Evolutionary conservation across 1,140 invertebrate genomes (phyloP).

Genomic region (Geopemphigus sp.): DNA sequence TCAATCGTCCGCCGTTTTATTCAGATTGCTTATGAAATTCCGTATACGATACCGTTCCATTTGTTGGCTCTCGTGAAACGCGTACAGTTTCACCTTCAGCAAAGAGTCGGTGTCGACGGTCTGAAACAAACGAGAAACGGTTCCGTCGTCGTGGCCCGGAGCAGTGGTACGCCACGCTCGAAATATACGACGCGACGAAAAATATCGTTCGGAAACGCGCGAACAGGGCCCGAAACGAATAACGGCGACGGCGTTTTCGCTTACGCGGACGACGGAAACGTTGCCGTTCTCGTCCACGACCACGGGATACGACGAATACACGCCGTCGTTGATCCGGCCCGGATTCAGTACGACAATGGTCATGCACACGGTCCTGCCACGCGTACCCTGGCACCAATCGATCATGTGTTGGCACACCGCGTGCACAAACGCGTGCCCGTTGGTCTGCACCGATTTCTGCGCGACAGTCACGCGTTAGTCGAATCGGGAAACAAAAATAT

Average conservation of each 20-base stretch:
- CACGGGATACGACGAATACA: conserved; percentile 15
- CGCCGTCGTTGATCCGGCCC: background rate
- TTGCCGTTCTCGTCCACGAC: background rate
- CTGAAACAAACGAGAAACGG: background rate
- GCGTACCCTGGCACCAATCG: background rate
- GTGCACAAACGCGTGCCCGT: background rate
- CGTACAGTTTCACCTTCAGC: background rate
- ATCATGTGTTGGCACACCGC: background rate
- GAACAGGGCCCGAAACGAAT: too few species aligned
- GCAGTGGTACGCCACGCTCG: too few species aligned
- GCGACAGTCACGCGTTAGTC: too few species aligned
- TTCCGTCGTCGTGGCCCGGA: too few species aligned
- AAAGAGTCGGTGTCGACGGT: background rate
- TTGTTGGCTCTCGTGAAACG: conserved; percentile 9
- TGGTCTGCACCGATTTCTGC: background rate
- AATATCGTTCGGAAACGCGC: too few species aligned
- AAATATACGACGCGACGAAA: too few species aligned
- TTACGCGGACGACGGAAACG: background rate
- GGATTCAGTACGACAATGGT: background rate
- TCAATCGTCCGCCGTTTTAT: too few species aligned
- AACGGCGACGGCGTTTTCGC: too few species aligned
- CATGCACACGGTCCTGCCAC: background rate
- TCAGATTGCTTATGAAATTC: background rate
- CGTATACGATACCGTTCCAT: background rate
- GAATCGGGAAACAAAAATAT: too few species aligned